Percentiles rank a stretch among this genome's conserved stretches.
Evolutionary conservation across 1,140 invertebrate species (phyloP).

Genomic region (Philotrypesis tridentata): DNA sequence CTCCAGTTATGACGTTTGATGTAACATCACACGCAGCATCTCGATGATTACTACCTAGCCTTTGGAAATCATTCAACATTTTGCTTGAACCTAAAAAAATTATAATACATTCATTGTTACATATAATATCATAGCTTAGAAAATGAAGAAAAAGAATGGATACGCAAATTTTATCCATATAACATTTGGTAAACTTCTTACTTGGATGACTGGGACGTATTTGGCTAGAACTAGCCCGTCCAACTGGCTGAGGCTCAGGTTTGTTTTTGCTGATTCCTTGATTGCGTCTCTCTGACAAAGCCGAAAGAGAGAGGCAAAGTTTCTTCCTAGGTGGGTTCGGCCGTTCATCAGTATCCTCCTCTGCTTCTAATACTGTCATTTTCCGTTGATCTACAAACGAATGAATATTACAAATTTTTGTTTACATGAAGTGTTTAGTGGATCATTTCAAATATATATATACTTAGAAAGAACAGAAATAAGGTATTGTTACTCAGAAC

Average conservation of each 20-base stretch:
- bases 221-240: conserved; percentile 49
- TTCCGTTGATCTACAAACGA: conserved; percentile 70
- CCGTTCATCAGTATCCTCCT: conserved; percentile 72
- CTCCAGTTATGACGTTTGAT: conserved; percentile 62
- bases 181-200: conserved; percentile 23
- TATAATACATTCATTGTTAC: not conserved
- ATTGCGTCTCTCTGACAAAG: conserved; percentile 55
- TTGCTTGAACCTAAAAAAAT: conserved; percentile 57
- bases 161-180: not conserved
- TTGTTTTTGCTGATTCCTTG: conserved; percentile 59
- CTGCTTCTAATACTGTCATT: conserved; percentile 75
- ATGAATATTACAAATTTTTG: not conserved
- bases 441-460: not conserved
- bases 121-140: no score
- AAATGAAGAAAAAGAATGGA: not conserved
- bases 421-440: not conserved
- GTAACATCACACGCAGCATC: conserved; percentile 67
- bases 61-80: conserved; percentile 76
- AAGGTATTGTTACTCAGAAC: not conserved
- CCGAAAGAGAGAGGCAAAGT: conserved; percentile 69
- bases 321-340: conserved; percentile 71
- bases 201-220: conserved; percentile 57
- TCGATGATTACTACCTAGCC: conserved; percentile 67
- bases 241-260: conserved; percentile 56
- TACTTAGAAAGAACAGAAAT: not conserved